Conservation (phyloP, 1,140 invertebrate genomes). For the Triops cancriformis region DNA sequence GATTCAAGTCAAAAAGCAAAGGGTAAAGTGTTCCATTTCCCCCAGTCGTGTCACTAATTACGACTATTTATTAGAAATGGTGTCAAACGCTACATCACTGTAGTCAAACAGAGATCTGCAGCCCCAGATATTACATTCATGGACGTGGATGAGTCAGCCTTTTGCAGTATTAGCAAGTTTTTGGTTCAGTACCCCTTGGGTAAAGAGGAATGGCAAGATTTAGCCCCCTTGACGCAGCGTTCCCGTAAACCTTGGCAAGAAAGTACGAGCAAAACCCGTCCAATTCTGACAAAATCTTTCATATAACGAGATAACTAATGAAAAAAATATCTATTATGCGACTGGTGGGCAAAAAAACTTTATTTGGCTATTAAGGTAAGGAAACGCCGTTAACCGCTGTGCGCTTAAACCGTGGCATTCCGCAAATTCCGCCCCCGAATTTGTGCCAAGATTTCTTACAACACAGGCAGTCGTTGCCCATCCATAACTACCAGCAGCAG, state of each 20-base stretch:
- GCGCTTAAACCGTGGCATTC: slow-evolving; percentile 13
- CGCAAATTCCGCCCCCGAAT: neutral
- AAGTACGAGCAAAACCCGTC: neutral
- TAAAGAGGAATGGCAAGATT: slow-evolving; percentile 21
- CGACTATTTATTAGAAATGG: neutral
- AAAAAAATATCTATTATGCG: too few relatives aligned
- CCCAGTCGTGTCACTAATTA: neutral
- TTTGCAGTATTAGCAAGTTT: neutral
- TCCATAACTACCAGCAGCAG: neutral
- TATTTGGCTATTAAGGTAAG: neutral
- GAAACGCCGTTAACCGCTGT: neutral
- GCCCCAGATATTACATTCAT: neutral
- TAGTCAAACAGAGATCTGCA: slow-evolving; percentile 10
- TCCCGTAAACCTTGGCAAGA: slow-evolving; percentile 15
- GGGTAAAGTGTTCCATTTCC: slow-evolving; percentile 3
- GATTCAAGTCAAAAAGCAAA: slow-evolving; percentile 24
- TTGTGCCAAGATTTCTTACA: neutral
- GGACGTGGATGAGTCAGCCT: neutral
- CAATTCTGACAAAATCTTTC: too few relatives aligned
- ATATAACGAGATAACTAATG: too few relatives aligned
- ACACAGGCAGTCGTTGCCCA: neutral
- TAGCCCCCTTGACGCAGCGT: neutral
- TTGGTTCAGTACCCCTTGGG: slow-evolving; percentile 19
- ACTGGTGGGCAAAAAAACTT: too few relatives aligned
- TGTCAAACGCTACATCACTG: slow-evolving; percentile 7